A percentile compares a stretch with the other conserved stretches of the same genome.
These are phyloP conservation scores for Drosophila sp. DNA, from an alignment of 1,140 invertebrate genomes.

Conservation along the genomic window DNA sequence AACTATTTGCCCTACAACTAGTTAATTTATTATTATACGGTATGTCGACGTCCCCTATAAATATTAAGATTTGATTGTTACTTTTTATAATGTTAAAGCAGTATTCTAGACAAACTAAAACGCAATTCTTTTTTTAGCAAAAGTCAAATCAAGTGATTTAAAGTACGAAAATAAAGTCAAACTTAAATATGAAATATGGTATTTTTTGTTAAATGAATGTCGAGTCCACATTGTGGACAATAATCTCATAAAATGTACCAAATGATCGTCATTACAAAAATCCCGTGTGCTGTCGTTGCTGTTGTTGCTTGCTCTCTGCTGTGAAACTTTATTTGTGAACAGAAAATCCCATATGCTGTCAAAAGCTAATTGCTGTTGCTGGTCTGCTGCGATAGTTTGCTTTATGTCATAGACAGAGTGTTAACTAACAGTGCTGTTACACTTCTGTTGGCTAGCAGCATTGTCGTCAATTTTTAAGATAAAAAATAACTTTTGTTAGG, in stretches of 20 bases:
- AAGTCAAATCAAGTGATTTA: slow-evolving; percentile 55
- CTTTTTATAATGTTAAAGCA: slow-evolving; percentile 63
- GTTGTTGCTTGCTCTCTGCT: no score
- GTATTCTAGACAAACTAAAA: slow-evolving; percentile 73
- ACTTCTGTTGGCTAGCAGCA: neutral
- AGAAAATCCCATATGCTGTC: no score
- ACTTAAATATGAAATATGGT: neutral
- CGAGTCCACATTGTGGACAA: no score
- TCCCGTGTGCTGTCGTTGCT: slow-evolving; percentile 3
- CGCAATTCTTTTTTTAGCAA: slow-evolving; percentile 36
- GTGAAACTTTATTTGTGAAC: neutral
- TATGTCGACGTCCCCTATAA: slow-evolving; percentile 56
- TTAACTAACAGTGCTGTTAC: slow-evolving; percentile 3
- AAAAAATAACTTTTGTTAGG: no score
- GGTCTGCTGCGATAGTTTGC: neutral
- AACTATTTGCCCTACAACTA: slow-evolving; percentile 41
- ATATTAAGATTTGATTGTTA: slow-evolving; percentile 55
- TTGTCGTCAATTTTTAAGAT: no score
- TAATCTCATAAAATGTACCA: slow-evolving; percentile 11
- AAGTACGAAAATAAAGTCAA: slow-evolving; percentile 10
- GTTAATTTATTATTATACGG: slow-evolving; percentile 68
- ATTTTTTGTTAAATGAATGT: slow-evolving; percentile 6
- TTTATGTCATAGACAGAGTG: neutral
- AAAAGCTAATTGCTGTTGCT: neutral
- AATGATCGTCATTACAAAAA: slow-evolving; percentile 6